Evolutionary conservation across 2,113 vertebrate genomes (phyloP).

Genomic region (Equus przewalskii): DNA sequence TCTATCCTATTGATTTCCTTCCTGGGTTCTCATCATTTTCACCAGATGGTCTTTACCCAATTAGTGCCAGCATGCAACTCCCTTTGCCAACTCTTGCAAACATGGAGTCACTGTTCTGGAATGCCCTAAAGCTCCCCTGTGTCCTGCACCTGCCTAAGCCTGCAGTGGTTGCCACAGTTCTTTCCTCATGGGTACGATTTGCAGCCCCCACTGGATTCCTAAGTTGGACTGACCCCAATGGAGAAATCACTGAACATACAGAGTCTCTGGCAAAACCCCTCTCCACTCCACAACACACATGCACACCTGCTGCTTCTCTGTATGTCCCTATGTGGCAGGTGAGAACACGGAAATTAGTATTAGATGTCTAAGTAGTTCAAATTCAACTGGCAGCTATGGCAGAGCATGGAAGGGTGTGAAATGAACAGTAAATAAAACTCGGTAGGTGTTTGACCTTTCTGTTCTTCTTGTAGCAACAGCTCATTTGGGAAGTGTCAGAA

Average conservation of each 20-base stretch:
- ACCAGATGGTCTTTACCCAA: background rate
- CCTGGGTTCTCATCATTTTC: background rate
- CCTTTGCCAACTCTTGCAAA: background rate
- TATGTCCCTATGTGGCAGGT: background rate
- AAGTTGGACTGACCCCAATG: background rate
- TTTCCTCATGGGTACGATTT: background rate
- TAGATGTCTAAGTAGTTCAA: background rate
- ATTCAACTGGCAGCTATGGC: background rate
- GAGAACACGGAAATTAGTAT: background rate
- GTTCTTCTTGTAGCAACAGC: background rate
- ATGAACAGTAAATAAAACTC: background rate
- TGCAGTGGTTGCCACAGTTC: background rate
- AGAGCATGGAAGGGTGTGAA: background rate
- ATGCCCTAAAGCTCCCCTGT: background rate
- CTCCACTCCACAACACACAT: background rate
- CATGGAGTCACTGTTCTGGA: constrained; percentile 15
- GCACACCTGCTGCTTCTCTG: background rate
- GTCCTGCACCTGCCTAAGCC: background rate
- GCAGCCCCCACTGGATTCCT: background rate
- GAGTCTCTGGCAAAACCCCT: background rate
- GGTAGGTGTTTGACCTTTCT: background rate
- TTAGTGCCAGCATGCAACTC: background rate
- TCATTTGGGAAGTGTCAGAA: background rate
- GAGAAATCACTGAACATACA: background rate
- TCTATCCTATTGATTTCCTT: background rate